A percentile compares a stretch with the other conserved stretches of the same genome.
Conservation (phyloP, 2,797 vertebrate species). For the Crax fasciolata region DNA sequence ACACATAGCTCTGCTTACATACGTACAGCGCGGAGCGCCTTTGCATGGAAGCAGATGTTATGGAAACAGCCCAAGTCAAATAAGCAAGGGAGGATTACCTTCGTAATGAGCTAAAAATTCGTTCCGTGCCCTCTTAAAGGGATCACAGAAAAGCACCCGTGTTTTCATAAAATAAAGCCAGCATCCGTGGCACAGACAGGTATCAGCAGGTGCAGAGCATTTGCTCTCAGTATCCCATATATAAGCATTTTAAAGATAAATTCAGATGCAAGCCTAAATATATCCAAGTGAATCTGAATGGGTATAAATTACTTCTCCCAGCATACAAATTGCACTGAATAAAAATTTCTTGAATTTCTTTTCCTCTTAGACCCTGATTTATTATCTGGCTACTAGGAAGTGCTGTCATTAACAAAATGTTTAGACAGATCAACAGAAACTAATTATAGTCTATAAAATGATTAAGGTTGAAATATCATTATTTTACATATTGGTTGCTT, state of each 20-base stretch:
- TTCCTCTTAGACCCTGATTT: constrained; percentile 27
- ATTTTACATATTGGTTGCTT: background rate
- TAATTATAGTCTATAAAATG: constrained; percentile 2
- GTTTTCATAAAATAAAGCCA: constrained; percentile 42
- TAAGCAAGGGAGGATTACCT: constrained; percentile 75
- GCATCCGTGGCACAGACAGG: background rate
- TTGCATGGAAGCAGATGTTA: constrained; percentile 74
- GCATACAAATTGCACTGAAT: background rate
- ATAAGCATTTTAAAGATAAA: constrained; percentile 4
- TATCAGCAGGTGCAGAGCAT: constrained; percentile 50
- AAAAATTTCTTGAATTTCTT: constrained; percentile 21
- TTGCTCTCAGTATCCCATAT: background rate
- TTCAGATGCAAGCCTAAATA: constrained; percentile 5
- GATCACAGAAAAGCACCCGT: background rate
- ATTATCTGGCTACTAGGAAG: constrained; percentile 38
- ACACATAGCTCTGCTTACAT: constrained; percentile 56
- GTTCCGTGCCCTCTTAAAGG: constrained; percentile 61
- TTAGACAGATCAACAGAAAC: constrained; percentile 31
- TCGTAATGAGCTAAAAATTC: constrained; percentile 76
- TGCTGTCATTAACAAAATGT: constrained; percentile 41
- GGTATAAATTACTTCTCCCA: constrained; percentile 45
- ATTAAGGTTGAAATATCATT: constrained; percentile 24
- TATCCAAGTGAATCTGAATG: constrained; percentile 46
- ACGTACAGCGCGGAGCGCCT: constrained; percentile 23
- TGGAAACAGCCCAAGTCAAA: constrained; percentile 77